Evolutionary conservation across 37 sponge, comb jelly and placozoan genomes (phyloP), one percentile per base, ranked within the genome.

Genomic region (Halisarca cf. caerulea): DNA sequence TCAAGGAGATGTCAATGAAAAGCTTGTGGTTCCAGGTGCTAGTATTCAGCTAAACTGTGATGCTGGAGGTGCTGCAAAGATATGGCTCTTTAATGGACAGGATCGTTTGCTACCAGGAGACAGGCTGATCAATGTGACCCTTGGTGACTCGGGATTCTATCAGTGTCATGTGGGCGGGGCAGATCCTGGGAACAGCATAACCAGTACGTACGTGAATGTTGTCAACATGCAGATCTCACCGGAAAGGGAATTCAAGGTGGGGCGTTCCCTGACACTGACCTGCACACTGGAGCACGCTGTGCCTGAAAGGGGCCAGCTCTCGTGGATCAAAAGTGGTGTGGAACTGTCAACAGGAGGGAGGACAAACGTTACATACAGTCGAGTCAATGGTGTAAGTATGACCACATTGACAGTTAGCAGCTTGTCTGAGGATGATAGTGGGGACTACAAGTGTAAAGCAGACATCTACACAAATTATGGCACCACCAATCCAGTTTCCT

Each of bases 31-130:
- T 14, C 51, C 11, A 14, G 51, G 51, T 47, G 51, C 9, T 47
- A 11, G 11, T 47, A 11, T 47, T 47, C 51, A 6, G 3, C 69
- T 68, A 34, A 27, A 28, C 35, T 68, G 35, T 34, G 15, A 23
- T 30, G 17, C 35, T 8, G 2, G 44, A 41, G 77, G 36, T 40
- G 77, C 36, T 1, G 77, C 36, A 6, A n/a, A n/a, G n/a, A n/a
- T n/a, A n/a, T 41, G 42, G 77, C 25, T 74, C 45, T 74, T 40
- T 25, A 74, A 74, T 38, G 77, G 77, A 74, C 44, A 41, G 43
- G n/a, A 17, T 38, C 32, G 32, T 24, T 23, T 20, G 18, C n/a
- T 38, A 21, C 24, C 44, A 0, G 44, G 41, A 1, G 7, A 41
- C 45, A 62, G 64, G 15, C 25, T 62, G 25, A 28, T 15, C 30